A percentile compares a stretch with the other conserved stretches of the same genome.
phyloP scores from a whole-genome alignment of 2,113 vertebrate genomes.

The Micronycteris hirsuta region DNA sequence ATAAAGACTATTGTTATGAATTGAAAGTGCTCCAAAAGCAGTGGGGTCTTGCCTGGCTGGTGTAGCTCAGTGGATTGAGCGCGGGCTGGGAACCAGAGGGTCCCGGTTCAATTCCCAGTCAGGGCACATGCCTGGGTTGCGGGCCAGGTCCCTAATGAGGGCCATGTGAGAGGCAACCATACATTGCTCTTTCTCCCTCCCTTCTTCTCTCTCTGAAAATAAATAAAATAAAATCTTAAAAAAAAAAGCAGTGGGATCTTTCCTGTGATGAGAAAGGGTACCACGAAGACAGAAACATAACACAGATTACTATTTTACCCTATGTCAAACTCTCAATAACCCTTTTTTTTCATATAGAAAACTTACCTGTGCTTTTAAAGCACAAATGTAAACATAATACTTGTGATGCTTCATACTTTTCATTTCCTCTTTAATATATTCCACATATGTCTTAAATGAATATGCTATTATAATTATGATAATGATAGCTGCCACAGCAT shows the following conservation, averaged over 20 bases:
- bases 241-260: not conserved
- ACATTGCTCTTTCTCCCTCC: no score
- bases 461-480: not conserved
- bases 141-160: no score
- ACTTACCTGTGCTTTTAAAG: not conserved
- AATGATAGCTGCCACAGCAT: not conserved
- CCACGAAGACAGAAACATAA: not conserved
- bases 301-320: not conserved
- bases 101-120: no score
- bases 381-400: not conserved
- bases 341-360: not conserved
- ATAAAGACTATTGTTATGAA: not conserved
- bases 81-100: no score
- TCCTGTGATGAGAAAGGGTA: not conserved
- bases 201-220: no score
- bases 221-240: no score
- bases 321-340: not conserved
- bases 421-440: not conserved
- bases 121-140: no score
- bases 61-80: no score
- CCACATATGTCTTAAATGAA: not conserved
- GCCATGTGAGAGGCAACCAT: no score
- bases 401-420: not conserved
- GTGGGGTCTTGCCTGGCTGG: not conserved
- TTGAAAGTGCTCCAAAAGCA: not conserved